Percentiles rank a stretch among this genome's conserved stretches.
phyloP scores from a whole-genome alignment of 2,113 vertebrate species.

The Platichthys flesus region DNA sequence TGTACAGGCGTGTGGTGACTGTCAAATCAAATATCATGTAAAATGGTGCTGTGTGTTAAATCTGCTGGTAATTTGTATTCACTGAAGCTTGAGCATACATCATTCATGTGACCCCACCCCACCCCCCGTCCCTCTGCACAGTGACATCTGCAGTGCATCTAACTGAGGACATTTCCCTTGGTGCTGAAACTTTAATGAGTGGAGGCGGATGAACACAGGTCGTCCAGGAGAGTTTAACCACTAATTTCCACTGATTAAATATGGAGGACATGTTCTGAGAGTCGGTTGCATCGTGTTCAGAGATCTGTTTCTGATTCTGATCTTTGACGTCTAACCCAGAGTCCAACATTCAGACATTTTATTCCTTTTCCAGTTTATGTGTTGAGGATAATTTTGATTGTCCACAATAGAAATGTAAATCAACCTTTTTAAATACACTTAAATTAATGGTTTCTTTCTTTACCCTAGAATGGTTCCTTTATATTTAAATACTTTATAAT shows the following conservation, averaged over 20 bases:
- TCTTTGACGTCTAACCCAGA: too few species aligned
- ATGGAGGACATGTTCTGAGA: conserved; percentile 18
- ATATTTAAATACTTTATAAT: too few species aligned
- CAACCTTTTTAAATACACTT: too few species aligned
- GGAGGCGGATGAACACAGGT: conserved; percentile 18
- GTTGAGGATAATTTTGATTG: too few species aligned
- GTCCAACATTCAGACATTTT: too few species aligned
- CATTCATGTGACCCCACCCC: conserved; percentile 5
- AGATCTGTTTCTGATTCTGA: too few species aligned
- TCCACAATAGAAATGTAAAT: too few species aligned
- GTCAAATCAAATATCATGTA: background rate
- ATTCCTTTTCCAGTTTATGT: too few species aligned
- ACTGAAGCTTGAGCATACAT: background rate
- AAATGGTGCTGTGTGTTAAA: background rate
- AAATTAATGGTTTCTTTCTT: too few species aligned
- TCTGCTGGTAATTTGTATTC: background rate
- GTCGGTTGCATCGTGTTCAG: too few species aligned
- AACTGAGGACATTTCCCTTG: conserved; percentile 16
- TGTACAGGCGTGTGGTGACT: conserved; percentile 11
- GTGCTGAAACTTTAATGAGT: conserved; percentile 60
- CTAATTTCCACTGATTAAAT: conserved; percentile 47
- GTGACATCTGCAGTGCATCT: conserved; percentile 10
- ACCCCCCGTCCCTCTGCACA: background rate
- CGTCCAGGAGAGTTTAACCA: conserved; percentile 21
- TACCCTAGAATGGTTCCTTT: too few species aligned